Evolutionary conservation across 1,140 invertebrate species (phyloP), one percentile per base, ranked within the genome.

Genomic region (Drosophila elegans): DNA sequence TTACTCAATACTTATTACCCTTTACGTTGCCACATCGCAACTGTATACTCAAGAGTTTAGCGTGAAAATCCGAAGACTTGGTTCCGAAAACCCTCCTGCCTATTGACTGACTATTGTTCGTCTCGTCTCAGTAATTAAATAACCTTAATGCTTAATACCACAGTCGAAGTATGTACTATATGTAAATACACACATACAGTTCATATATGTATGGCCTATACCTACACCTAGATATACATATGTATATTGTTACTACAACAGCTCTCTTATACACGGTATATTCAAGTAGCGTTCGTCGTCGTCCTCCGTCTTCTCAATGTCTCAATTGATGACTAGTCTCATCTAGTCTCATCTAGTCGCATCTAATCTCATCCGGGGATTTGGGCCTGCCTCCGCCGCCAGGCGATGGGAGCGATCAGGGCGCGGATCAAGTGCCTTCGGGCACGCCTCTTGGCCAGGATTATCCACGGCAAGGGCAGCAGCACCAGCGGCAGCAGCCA

Each of bases 71-170:
- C 32, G 64, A 68, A 68, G 64, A 68, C 64, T 68, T 51, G 45
- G 64, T 68, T 68, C 64, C 60, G 27, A 52, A 46, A 52, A 46
- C 34, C 49, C 7, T 60, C 54, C 59, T 21, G 12, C 32, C 46
- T 21, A 21, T 21, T 21, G 16, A 21, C 16, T n/a, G 36, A 32
- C 62, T 68, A 4, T 32, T 16, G 25, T 63, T 36, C 59, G 32
- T 48, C 44, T 32, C 34, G 49, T 76, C 74, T 12, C 56, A 46
- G 54, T 78, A 61, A 61, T 74, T 75, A 63, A 64, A 84, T 89
- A 77, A 78, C 66, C 90, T 91, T 91, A 91, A 91, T 90, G 76
- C 91, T 85, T 90, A 91, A 91, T 91, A 91, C 90, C 90, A 91
- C 90, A 91, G 90, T 91, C 88, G 80, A 80, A 90, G 90, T 91